phyloP scores from a whole-genome alignment of 1,140 invertebrate genomes.

The Drosophila pectinifera region DNA sequence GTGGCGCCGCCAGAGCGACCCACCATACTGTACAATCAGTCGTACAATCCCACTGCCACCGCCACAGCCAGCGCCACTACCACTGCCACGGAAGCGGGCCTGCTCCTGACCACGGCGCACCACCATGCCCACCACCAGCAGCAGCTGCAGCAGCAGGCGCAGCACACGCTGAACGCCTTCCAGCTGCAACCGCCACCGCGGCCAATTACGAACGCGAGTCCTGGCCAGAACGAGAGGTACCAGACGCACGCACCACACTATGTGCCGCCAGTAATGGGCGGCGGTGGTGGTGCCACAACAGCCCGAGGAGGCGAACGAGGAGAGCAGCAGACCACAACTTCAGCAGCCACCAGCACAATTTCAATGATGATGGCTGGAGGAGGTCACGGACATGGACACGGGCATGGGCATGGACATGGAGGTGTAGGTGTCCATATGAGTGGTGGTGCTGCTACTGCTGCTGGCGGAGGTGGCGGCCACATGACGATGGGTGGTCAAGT shows the following conservation, averaged over 20 bases:
- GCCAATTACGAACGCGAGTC: slow-evolving; percentile 15
- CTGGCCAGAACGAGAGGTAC: slow-evolving; percentile 59
- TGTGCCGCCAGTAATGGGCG: slow-evolving; percentile 53
- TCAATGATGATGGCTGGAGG: slow-evolving; percentile 19
- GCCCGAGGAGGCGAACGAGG: slow-evolving; percentile 10
- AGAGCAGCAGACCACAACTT: slow-evolving; percentile 32
- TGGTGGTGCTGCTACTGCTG: slow-evolving; percentile 16
- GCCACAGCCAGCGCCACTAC: slow-evolving; percentile 33
- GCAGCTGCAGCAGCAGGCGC: slow-evolving; percentile 54
- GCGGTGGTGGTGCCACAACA: slow-evolving; percentile 2
- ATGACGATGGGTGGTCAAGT: slow-evolving; percentile 56
- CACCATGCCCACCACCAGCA: slow-evolving; percentile 65
- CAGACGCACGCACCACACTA: slow-evolving; percentile 72
- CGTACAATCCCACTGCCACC: slow-evolving; percentile 44
- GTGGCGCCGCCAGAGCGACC: slow-evolving; percentile 70
- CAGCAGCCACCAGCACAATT: slow-evolving; percentile 27
- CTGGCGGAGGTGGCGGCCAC: slow-evolving; percentile 32
- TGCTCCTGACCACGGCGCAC: slow-evolving; percentile 53
- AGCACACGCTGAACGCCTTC: slow-evolving; percentile 56
- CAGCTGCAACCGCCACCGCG: slow-evolving; percentile 61
- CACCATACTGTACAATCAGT: slow-evolving; percentile 75
- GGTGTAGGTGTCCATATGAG: not conserved
- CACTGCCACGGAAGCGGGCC: slow-evolving; percentile 38
- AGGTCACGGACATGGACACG: slow-evolving; percentile 13
- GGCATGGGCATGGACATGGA: slow-evolving; percentile 6